These are phyloP conservation scores for Pyrocoelia pectoralis DNA, from an alignment of 2,888 invertebrate species.

Conservation along the genomic window DNA sequence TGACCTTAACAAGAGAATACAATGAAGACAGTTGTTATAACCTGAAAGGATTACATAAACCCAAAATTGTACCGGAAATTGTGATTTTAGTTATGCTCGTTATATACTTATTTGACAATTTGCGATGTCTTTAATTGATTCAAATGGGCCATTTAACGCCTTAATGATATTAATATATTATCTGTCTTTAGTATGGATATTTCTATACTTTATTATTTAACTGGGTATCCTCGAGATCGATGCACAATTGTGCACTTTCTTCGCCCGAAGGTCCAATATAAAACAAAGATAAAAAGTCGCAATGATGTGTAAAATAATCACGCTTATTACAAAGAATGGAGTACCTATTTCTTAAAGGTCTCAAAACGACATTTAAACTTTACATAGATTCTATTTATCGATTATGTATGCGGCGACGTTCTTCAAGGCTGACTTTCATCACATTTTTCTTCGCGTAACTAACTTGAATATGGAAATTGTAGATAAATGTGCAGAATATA, in stretches of 20 bases:
- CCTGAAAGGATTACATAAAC: neutral
- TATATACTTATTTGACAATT: neutral
- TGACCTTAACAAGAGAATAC: constrained; percentile 6
- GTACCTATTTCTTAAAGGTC: constrained; percentile 25
- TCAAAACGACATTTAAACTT: constrained; percentile 27
- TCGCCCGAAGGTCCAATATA: constrained; percentile 5
- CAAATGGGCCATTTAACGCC: constrained; percentile 5
- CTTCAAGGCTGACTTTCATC: constrained; percentile 8
- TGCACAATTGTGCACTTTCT: constrained; percentile 10
- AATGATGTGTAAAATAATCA: constrained; percentile 26
- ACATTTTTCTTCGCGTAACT: too few species aligned
- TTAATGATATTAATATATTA: neutral
- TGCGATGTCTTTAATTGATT: neutral
- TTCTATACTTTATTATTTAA: neutral
- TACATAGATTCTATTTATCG: constrained; percentile 1
- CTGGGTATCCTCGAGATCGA: neutral
- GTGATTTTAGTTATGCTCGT: neutral
- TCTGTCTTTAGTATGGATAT: neutral
- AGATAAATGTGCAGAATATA: too few species aligned
- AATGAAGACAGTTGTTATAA: neutral
- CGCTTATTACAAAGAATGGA: constrained; percentile 21
- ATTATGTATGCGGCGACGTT: constrained; percentile 8
- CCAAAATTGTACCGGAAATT: neutral
- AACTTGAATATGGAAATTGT: too few species aligned
- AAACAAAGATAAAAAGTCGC: constrained; percentile 5